These are phyloP conservation scores for Oriolus oriolus DNA, from an alignment of 2,113 vertebrate genomes.

Conservation along the genomic window DNA sequence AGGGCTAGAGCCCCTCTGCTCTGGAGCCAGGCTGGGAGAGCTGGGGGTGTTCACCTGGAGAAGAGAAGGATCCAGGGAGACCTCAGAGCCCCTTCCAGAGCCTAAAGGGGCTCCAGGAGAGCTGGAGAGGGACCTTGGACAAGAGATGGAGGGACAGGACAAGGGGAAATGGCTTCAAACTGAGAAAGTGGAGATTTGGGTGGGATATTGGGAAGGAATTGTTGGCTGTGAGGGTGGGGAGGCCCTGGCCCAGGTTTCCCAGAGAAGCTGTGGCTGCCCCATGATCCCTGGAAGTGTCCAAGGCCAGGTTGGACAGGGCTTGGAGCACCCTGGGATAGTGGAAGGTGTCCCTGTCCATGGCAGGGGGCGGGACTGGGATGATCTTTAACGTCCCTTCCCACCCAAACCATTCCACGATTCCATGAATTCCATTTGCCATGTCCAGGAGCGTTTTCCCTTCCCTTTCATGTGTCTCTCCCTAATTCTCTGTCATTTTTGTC, in stretches of 20 bases:
- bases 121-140: neutral
- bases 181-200: neutral
- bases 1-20: neutral
- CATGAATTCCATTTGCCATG: neutral
- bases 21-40: neutral
- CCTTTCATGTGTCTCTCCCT: fast-evolving
- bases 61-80: neutral
- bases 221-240: fast-evolving
- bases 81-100: neutral
- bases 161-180: neutral
- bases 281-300: neutral
- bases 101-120: neutral
- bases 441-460: neutral
- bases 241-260: fast-evolving
- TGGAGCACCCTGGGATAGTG: fast-evolving
- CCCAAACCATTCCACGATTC: neutral
- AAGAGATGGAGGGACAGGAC: neutral
- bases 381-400: fast-evolving
- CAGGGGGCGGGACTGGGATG: fast-evolving
- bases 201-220: neutral
- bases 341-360: neutral
- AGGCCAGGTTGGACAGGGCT: fast-evolving
- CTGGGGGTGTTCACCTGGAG: neutral
- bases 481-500: neutral
- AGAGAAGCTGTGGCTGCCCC: neutral